These are phyloP conservation scores for Paramormyrops kingsleyae DNA, from an alignment of 2,113 vertebrate species.

Conservation along the genomic window DNA sequence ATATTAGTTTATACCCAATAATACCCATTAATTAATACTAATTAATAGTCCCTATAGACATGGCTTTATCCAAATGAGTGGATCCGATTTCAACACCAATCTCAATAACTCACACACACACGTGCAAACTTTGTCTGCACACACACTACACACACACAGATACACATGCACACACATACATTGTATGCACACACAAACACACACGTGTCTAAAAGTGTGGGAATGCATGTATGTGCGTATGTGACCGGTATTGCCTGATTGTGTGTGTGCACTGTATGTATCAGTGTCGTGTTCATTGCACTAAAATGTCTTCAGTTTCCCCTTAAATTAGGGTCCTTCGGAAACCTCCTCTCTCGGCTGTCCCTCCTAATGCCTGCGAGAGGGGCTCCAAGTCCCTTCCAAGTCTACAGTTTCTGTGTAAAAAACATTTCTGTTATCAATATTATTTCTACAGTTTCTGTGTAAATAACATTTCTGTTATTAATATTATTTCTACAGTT, in stretches of 20 bases:
- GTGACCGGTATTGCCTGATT: constrained; percentile 26
- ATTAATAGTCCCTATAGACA: constrained; percentile 61
- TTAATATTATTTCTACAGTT: constrained; percentile 47
- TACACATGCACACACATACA: constrained; percentile 16
- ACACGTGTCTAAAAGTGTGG: not conserved
- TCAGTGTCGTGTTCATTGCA: constrained; percentile 57
- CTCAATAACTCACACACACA: constrained; percentile 34
- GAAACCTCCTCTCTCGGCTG: constrained; percentile 40
- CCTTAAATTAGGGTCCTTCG: constrained; percentile 38
- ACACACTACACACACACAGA: constrained; percentile 5
- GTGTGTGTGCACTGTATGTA: constrained; percentile 46
- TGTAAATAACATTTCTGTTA: constrained; percentile 66
- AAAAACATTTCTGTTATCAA: constrained; percentile 59
- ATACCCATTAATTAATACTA: constrained; percentile 56
- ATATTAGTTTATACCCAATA: constrained; percentile 50
- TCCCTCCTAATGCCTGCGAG: constrained; percentile 41
- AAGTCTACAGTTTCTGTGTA: constrained; percentile 76
- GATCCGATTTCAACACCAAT: constrained; percentile 50
- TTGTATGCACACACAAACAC: not conserved
- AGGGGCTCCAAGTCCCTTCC: constrained; percentile 45
- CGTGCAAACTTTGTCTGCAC: constrained; percentile 22
- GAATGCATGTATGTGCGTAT: constrained; percentile 7
- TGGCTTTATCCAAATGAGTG: constrained; percentile 69
- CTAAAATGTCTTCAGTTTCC: constrained; percentile 54
- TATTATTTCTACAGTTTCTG: constrained; percentile 74